phyloP scores from a whole-genome alignment of 2,888 invertebrate genomes.

The Amphiduros pacificus region DNA sequence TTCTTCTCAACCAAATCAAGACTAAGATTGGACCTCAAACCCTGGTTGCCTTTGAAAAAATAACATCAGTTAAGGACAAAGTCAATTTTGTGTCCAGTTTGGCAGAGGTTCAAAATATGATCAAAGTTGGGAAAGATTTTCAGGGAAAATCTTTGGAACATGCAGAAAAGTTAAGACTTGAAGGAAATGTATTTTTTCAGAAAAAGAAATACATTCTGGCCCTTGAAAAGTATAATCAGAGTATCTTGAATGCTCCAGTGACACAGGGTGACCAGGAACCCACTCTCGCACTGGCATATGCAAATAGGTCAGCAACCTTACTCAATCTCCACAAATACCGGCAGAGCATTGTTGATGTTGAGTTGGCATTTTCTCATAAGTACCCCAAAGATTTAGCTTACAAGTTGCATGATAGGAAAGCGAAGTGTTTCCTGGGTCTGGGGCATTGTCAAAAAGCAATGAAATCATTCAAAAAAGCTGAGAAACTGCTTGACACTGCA shows the following conservation, averaged over 20 bases:
- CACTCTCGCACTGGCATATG: slow-evolving; percentile 31
- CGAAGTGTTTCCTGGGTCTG: slow-evolving; percentile 65
- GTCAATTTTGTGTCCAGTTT: too few relatives aligned
- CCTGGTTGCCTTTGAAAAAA: too few relatives aligned
- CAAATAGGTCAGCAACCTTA: slow-evolving; percentile 51
- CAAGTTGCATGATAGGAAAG: slow-evolving; percentile 71
- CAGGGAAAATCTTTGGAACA: too few relatives aligned
- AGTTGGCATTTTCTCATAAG: slow-evolving; percentile 59
- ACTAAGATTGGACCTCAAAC: too few relatives aligned
- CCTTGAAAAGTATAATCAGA: slow-evolving; percentile 41
- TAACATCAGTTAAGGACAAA: too few relatives aligned
- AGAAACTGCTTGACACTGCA: neutral
- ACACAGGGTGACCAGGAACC: neutral
- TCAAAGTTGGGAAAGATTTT: too few relatives aligned
- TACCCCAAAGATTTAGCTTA: slow-evolving; percentile 69
- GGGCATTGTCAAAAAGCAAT: slow-evolving; percentile 5
- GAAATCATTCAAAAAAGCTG: slow-evolving; percentile 11
- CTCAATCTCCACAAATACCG: slow-evolving; percentile 44
- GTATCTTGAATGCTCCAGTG: slow-evolving; percentile 40
- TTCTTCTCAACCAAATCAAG: too few relatives aligned
- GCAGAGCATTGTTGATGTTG: slow-evolving; percentile 45
- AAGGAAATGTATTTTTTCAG: slow-evolving; percentile 53
- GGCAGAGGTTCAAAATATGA: too few relatives aligned
- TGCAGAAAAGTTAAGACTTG: slow-evolving; percentile 45
- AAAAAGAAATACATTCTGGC: slow-evolving; percentile 41